These are phyloP conservation scores for Zenarchopterus dispar DNA, from an alignment of 2,797 vertebrate genomes.

Conservation along the genomic window DNA sequence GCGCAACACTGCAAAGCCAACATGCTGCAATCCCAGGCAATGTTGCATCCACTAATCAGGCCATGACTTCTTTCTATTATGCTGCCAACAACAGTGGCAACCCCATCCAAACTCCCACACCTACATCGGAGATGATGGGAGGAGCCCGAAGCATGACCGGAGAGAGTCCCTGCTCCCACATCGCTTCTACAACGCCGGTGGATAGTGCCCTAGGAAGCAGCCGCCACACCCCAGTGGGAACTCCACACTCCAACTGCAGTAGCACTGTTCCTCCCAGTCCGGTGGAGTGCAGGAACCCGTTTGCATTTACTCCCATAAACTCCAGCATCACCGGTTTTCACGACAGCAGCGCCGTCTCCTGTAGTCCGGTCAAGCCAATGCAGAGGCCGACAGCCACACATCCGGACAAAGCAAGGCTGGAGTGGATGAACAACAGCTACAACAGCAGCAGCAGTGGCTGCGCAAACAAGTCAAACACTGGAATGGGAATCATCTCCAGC, in stretches of 20 bases:
- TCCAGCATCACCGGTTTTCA: slow-evolving; percentile 92
- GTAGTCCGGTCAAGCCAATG: slow-evolving; percentile 98
- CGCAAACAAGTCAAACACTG: slow-evolving; percentile 80
- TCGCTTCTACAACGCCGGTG: slow-evolving; percentile 92
- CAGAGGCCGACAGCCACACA: slow-evolving; percentile 98
- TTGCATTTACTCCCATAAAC: slow-evolving; percentile 98
- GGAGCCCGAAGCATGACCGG: slow-evolving; percentile 85
- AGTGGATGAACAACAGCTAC: slow-evolving; percentile 97
- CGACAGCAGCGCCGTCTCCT: slow-evolving; percentile 91
- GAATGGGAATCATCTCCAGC: slow-evolving; percentile 89
- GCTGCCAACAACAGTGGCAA: slow-evolving; percentile 86
- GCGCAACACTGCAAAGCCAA: slow-evolving; percentile 84
- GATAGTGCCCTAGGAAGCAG: slow-evolving; percentile 94
- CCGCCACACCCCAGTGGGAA: slow-evolving; percentile 92
- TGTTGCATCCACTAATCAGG: slow-evolving; percentile 79
- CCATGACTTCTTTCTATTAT: slow-evolving; percentile 85
- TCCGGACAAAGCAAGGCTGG: slow-evolving; percentile 94
- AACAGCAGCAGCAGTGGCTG: slow-evolving; percentile 76
- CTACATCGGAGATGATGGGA: slow-evolving; percentile 91
- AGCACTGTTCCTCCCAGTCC: slow-evolving; percentile 95
- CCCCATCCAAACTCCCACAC: slow-evolving; percentile 88
- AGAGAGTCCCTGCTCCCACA: slow-evolving; percentile 92
- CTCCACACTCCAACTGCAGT: slow-evolving; percentile 96
- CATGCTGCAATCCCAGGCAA: slow-evolving; percentile 77
- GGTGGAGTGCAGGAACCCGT: slow-evolving; percentile 96